Conservation (phyloP, 1,140 invertebrate species). For the Oncopodura yosiiana region DNA sequence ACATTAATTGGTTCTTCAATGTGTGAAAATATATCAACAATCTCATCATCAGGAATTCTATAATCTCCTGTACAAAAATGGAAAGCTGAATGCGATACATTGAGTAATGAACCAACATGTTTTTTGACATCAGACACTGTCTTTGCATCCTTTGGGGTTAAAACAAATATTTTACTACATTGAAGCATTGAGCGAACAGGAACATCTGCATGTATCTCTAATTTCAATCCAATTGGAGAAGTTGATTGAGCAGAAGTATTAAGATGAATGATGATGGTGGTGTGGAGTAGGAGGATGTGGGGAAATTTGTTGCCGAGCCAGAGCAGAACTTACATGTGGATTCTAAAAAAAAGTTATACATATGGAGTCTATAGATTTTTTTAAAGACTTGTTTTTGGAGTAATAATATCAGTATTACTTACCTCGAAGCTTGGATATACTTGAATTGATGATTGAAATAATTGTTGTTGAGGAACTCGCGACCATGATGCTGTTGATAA, state of each 20-base stretch:
- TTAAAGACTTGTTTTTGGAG: too few species aligned
- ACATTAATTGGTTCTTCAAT: background rate
- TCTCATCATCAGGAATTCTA: slow-evolving; percentile 21
- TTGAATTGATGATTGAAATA: too few species aligned
- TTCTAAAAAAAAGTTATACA: too few species aligned
- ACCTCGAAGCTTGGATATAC: too few species aligned
- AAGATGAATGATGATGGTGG: background rate
- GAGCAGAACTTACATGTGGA: too few species aligned
- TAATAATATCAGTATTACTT: too few species aligned
- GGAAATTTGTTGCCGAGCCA: background rate
- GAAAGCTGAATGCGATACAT: slow-evolving; percentile 13
- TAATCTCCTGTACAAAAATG: slow-evolving; percentile 15
- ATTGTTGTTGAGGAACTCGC: too few species aligned
- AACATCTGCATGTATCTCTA: slow-evolving; percentile 15
- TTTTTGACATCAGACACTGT: slow-evolving; percentile 14
- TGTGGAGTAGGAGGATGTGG: background rate
- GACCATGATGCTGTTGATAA: too few species aligned
- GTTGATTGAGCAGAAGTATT: background rate
- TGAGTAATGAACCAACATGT: slow-evolving; percentile 12
- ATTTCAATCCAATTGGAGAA: slow-evolving; percentile 6
- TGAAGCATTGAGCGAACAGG: slow-evolving; percentile 1
- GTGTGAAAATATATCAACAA: slow-evolving; percentile 8
- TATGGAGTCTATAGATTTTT: too few species aligned
- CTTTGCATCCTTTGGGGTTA: background rate
- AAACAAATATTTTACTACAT: slow-evolving; percentile 18